These are phyloP conservation scores for Spatulosminthurus flaviceps DNA, from an alignment of 2,888 invertebrate genomes.

Conservation along the genomic window DNA sequence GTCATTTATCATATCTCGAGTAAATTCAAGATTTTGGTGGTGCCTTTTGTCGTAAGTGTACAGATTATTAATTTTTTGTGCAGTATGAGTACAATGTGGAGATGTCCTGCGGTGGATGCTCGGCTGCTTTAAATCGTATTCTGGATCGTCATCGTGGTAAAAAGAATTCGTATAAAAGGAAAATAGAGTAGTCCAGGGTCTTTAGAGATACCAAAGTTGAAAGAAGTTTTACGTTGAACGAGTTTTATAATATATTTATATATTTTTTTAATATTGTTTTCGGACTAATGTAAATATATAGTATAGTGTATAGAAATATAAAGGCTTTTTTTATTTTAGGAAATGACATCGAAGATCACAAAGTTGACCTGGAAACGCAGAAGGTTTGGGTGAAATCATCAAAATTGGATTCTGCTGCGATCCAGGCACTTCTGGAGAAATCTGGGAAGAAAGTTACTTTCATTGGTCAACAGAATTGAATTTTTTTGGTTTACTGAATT, in stretches of 20 bases:
- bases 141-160: conserved; percentile 81
- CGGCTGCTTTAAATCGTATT: conserved; percentile 85
- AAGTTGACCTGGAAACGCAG: conserved; percentile 52
- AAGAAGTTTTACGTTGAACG: too few relatives aligned
- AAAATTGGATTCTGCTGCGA: conserved; percentile 47
- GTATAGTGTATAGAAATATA: too few relatives aligned
- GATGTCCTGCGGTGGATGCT: conserved; percentile 96
- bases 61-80: conserved; percentile 19
- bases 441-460: conserved; percentile 56
- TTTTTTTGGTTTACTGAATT: background rate
- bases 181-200: too few relatives aligned
- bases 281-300: too few relatives aligned
- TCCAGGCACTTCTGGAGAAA: conserved; percentile 54
- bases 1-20: too few relatives aligned
- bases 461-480: conserved; percentile 10
- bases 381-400: conserved; percentile 48
- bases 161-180: background rate
- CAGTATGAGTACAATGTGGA: conserved; percentile 81
- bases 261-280: background rate
- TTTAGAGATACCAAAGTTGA: too few relatives aligned
- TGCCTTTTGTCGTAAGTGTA: too few relatives aligned
- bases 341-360: conserved; percentile 51
- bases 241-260: too few relatives aligned
- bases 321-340: conserved; percentile 39
- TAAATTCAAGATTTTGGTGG: too few relatives aligned